A percentile compares a stretch with the other conserved stretches of the same genome.
Evolutionary conservation across 2,797 vertebrate species (phyloP).

Genomic region (Pterois miles): DNA sequence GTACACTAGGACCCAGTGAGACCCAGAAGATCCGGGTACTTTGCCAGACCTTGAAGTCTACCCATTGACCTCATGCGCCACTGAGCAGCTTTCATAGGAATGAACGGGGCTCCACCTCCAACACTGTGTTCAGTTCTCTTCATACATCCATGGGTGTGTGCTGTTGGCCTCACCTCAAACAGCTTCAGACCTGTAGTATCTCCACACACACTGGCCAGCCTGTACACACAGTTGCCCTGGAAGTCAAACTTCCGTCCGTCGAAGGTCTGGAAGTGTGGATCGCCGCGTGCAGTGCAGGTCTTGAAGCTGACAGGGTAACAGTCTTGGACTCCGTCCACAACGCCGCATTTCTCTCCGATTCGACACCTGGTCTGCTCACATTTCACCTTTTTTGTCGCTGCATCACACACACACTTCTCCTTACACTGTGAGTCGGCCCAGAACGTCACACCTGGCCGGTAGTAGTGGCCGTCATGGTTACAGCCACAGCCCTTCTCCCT

Average conservation of each 20-base stretch:
- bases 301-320: constrained; percentile 21
- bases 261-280: constrained; percentile 22
- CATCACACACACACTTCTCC: constrained; percentile 23
- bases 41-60: too few species aligned
- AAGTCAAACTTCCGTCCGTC: constrained; percentile 32
- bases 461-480: background rate
- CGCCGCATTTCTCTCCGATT: background rate
- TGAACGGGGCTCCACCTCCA: too few species aligned
- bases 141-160: too few species aligned
- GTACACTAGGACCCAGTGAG: too few species aligned
- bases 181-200: background rate
- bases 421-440: constrained; percentile 19
- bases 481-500: constrained; percentile 39
- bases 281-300: constrained; percentile 9
- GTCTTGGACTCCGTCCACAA: constrained; percentile 21
- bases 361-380: background rate
- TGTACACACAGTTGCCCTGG: constrained; percentile 47
- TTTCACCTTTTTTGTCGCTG: constrained; percentile 1
- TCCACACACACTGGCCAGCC: constrained; percentile 14
- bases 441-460: constrained; percentile 17
- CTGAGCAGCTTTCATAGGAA: too few species aligned
- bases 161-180: constrained; percentile 49
- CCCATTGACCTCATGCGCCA: too few species aligned
- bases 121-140: too few species aligned
- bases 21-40: too few species aligned